phyloP scores from a whole-genome alignment of 1,140 invertebrate genomes.

The Wiebesia pumilae region DNA sequence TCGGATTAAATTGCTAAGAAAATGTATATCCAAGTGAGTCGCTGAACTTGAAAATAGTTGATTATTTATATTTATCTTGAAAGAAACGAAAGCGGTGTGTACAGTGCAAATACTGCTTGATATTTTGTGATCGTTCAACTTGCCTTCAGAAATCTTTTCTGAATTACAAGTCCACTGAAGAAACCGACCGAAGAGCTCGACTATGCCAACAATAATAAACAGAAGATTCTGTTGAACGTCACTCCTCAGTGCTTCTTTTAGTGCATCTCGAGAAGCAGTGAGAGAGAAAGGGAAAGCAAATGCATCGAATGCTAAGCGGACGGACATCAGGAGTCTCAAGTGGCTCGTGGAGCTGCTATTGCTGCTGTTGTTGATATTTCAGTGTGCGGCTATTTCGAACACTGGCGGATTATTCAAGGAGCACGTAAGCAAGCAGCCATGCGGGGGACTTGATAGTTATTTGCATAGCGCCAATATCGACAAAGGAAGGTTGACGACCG shows the following conservation, averaged over 20 bases:
- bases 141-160: neutral
- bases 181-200: neutral
- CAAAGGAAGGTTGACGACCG: constrained; percentile 60
- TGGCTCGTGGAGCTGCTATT: constrained; percentile 4
- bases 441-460: constrained; percentile 52
- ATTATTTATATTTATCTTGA: neutral
- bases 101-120: neutral
- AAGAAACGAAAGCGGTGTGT: neutral
- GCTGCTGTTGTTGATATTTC: neutral
- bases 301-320: constrained; percentile 12
- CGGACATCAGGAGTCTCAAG: neutral
- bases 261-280: constrained; percentile 17
- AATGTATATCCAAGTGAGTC: no score
- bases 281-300: neutral
- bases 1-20: no score
- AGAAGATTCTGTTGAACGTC: constrained; percentile 26
- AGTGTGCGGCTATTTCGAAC: constrained; percentile 21
- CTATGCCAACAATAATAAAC: constrained; percentile 36
- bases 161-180: neutral
- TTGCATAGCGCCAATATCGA: constrained; percentile 63
- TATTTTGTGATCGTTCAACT: constrained; percentile 17
- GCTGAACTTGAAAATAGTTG: neutral
- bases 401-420: constrained; percentile 39
- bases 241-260: constrained; percentile 30
- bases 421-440: neutral